These are phyloP conservation scores for Mycogona germanica DNA, from an alignment of 2,888 invertebrate genomes.

Conservation along the genomic window DNA sequence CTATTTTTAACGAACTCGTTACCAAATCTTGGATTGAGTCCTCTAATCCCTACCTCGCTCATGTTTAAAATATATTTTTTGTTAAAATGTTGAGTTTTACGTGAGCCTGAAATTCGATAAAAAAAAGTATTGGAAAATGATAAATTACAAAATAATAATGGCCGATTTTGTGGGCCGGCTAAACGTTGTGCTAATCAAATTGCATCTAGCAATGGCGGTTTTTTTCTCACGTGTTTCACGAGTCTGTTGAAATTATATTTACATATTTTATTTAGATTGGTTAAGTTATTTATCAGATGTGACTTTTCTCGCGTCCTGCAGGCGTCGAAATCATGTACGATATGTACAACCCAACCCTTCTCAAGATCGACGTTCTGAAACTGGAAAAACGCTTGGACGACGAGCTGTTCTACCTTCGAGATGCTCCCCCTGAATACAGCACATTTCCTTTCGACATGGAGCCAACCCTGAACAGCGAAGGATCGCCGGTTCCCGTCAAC, in stretches of 20 bases:
- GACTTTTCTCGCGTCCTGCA: too few species aligned
- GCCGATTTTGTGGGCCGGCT: too few species aligned
- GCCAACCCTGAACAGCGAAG: conserved; percentile 61
- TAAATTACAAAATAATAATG: too few species aligned
- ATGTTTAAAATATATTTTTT: conserved; percentile 1
- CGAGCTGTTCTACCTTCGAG: conserved; percentile 71
- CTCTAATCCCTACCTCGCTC: too few species aligned
- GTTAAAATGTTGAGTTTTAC: too few species aligned
- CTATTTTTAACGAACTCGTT: too few species aligned
- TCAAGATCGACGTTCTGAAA: conserved; percentile 75
- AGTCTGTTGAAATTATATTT: neutral
- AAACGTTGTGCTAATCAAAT: too few species aligned
- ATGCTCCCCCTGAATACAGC: conserved; percentile 81
- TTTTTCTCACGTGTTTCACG: too few species aligned
- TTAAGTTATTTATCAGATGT: conserved; percentile 19
- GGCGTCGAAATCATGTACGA: conserved; percentile 62
- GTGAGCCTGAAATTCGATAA: too few species aligned
- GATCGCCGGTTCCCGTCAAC: conserved; percentile 65
- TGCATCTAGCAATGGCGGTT: too few species aligned
- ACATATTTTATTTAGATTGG: neutral
- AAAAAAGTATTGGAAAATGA: too few species aligned
- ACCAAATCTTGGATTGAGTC: too few species aligned
- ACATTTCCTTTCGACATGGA: conserved; percentile 90
- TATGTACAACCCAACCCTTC: conserved; percentile 86
- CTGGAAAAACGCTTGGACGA: conserved; percentile 89